A percentile compares a stretch with the other conserved stretches of the same genome.
phyloP scores from a whole-genome alignment of 2,888 invertebrate genomes.

The Heterodera filipjevi region DNA sequence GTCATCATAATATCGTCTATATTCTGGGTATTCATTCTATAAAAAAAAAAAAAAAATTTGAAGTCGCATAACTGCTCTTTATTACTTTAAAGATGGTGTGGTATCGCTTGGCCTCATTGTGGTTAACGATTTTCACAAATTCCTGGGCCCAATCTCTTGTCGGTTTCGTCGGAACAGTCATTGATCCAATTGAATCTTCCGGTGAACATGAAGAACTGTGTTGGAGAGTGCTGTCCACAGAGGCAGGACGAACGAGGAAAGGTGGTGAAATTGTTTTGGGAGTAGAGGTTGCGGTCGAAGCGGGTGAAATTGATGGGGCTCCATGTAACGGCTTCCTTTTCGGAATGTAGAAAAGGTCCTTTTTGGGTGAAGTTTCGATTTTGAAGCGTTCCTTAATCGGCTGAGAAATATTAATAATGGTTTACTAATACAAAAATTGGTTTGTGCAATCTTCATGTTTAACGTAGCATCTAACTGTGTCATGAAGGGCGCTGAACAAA shows the following conservation, averaged over 20 bases:
- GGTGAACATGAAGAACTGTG: conserved; percentile 29
- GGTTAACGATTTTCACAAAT: conserved; percentile 37
- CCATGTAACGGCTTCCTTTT: conserved; percentile 16
- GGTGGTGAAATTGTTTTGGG: conserved; percentile 28
- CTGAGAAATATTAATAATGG: too few species aligned
- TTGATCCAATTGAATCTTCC: conserved; percentile 23
- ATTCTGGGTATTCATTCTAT: conserved; percentile 53
- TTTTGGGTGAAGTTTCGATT: not conserved
- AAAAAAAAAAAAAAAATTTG: too few species aligned
- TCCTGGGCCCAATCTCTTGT: conserved; percentile 53
- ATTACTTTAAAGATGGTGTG: conserved; percentile 33
- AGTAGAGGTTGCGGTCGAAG: conserved; percentile 25
- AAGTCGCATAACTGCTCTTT: too few species aligned
- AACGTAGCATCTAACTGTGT: too few species aligned
- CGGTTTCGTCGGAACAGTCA: conserved; percentile 49
- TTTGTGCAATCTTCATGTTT: too few species aligned
- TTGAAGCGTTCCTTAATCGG: not conserved
- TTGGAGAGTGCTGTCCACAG: conserved; percentile 28
- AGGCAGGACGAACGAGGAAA: conserved; percentile 18
- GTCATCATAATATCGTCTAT: conserved; percentile 46
- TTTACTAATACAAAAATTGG: too few species aligned
- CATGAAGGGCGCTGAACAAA: too few species aligned
- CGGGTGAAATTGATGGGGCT: conserved; percentile 25
- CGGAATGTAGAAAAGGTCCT: conserved; percentile 23
- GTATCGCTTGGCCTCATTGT: conserved; percentile 32